phyloP scores from a whole-genome alignment of 1,140 invertebrate species.

The Amphibalanus amphitrite region DNA sequence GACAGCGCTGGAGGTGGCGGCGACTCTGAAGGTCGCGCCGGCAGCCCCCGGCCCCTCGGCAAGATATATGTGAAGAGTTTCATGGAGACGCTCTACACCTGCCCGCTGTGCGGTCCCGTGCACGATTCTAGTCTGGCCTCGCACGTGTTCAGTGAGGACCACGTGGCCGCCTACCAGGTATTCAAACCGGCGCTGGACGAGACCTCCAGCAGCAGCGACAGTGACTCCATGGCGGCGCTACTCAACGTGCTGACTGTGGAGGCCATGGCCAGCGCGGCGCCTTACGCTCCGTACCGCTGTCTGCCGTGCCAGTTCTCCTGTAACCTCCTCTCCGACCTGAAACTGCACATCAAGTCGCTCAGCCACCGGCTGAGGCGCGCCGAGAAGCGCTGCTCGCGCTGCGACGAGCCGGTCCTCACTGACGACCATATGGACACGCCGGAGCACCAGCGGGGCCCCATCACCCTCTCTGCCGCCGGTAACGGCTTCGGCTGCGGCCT shows the following conservation, averaged over 20 bases:
- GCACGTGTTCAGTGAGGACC: background rate
- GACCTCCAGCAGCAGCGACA: too few species aligned
- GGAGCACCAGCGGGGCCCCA: background rate
- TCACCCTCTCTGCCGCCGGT: background rate
- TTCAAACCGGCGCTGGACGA: background rate
- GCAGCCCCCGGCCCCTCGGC: too few species aligned
- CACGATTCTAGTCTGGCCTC: background rate
- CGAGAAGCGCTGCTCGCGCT: background rate
- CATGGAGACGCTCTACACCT: too few species aligned
- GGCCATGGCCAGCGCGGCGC: background rate
- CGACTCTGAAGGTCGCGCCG: too few species aligned
- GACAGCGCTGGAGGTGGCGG: too few species aligned
- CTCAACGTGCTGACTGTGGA: background rate
- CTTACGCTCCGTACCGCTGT: background rate
- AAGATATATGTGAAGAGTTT: too few species aligned
- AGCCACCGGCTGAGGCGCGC: background rate
- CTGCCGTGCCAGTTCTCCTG: conserved; percentile 9
- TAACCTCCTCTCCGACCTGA: conserved; percentile 12
- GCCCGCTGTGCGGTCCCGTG: background rate
- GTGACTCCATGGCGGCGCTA: too few species aligned
- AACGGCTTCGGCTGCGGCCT: background rate
- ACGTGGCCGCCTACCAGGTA: background rate
- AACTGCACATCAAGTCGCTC: conserved; percentile 4
- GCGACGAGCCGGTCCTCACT: background rate
- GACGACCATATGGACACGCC: background rate